These are phyloP conservation scores for Flexamia atlantica DNA, from an alignment of 2,888 invertebrate genomes.

Conservation along the genomic window DNA sequence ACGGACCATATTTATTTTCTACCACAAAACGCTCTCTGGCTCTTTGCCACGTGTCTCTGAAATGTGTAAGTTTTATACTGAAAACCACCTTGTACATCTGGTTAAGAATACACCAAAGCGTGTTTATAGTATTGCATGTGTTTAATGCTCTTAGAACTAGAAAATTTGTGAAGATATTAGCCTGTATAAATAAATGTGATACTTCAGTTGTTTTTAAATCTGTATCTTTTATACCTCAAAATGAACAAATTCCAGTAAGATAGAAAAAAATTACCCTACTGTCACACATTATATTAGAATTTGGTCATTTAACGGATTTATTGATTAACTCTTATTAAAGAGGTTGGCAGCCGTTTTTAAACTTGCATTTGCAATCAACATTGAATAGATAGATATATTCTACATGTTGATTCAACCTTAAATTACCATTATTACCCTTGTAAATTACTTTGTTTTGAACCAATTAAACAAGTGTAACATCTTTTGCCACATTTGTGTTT, in stretches of 20 bases:
- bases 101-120: conserved; percentile 11
- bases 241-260: no score
- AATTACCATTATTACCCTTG: no score
- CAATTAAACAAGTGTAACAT: no score
- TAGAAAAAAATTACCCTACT: no score
- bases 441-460: no score
- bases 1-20: conserved; percentile 1
- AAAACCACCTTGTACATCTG: conserved; percentile 2
- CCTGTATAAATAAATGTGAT: conserved; percentile 46
- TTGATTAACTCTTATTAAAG: no score
- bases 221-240: background rate
- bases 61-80: conserved; percentile 12
- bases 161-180: conserved; percentile 25
- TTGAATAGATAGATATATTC: no score
- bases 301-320: no score
- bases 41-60: background rate
- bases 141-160: conserved; percentile 13
- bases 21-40: background rate
- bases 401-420: no score
- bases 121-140: conserved; percentile 14
- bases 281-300: background rate
- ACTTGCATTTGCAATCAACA: no score
- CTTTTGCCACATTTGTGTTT: no score
- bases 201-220: conserved; percentile 36
- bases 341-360: no score